A percentile compares a stretch with the other conserved stretches of the same genome.
Conservation (phyloP, 2,113 vertebrate species). For the Megatriorchis doriae region DNA sequence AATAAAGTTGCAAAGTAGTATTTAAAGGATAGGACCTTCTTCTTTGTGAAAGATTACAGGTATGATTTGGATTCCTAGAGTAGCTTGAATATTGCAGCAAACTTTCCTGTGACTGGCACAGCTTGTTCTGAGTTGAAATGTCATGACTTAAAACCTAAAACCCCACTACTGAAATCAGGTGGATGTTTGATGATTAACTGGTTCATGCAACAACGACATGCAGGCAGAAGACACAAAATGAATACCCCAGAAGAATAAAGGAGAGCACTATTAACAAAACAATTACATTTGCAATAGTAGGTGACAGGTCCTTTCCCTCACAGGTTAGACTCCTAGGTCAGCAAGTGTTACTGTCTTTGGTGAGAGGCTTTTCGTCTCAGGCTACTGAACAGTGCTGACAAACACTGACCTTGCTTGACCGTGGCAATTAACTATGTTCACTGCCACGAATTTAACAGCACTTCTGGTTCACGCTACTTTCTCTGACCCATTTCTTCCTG, state of each 20-base stretch:
- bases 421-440: neutral
- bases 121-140: neutral
- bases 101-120: neutral
- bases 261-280: neutral
- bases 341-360: neutral
- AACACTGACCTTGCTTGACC: neutral
- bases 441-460: neutral
- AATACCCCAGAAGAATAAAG: neutral
- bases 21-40: neutral
- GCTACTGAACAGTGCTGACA: neutral
- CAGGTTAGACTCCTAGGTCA: neutral
- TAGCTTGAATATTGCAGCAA: neutral
- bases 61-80: neutral
- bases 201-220: neutral
- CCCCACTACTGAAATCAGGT: neutral
- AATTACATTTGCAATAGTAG: neutral
- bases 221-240: neutral
- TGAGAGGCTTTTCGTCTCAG: neutral
- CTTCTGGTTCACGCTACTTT: neutral
- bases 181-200: neutral
- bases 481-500: neutral
- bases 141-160: neutral
- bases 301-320: neutral
- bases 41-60: neutral
- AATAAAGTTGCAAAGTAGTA: neutral